Evolutionary conservation across 1,140 invertebrate species (phyloP), one percentile per base, ranked within the genome.

Genomic region (Pogonomyrmex barbatus): DNA sequence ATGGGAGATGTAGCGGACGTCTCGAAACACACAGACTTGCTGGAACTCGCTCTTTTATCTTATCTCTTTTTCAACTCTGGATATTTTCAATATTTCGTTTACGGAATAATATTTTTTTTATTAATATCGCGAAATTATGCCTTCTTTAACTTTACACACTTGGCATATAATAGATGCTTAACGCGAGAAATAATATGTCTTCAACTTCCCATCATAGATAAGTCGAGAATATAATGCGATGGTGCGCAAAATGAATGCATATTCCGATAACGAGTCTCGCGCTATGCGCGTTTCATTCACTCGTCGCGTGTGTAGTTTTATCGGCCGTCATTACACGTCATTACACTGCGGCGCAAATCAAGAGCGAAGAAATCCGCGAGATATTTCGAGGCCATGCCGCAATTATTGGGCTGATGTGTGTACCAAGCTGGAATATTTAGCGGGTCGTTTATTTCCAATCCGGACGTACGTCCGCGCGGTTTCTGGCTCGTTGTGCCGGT

Each of bases 391-490:
- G 77, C 77, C 77, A 68, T 24, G 24, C 36, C 77, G 77, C 77
- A 81, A 81, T 81, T 81, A 81, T 79, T 68, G 63, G n/a, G 62
- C 77, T 10, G 47, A 36, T 56, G 63, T 70, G 63, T 45, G 56
- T 24, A 24, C 56, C 62, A 68, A 52, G 47, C 12, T 36, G 77
- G 77, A 62, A 79, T 79, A 79, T 79, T 79, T 68, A 81, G 24
- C 77, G 47, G 24, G n/a, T 81, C 62, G 60, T 79, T 79, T 79
- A 79, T 79, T 67, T 54, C 4, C 62, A 81, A 81, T 81, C 36
- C 24, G 45, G 36, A 79, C n/a, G 42, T 50, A 62, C 75, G 30
- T 77, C 58, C 58, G 75, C 42, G 75, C 42, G 62, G 47, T 79
- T 79, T 24, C 24, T 79, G 1, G 47, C 36, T 8, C 12, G 50